A percentile compares a stretch with the other conserved stretches of the same genome.
Conservation (phyloP, 1,140 invertebrate species). For the Zophobas morio region DNA sequence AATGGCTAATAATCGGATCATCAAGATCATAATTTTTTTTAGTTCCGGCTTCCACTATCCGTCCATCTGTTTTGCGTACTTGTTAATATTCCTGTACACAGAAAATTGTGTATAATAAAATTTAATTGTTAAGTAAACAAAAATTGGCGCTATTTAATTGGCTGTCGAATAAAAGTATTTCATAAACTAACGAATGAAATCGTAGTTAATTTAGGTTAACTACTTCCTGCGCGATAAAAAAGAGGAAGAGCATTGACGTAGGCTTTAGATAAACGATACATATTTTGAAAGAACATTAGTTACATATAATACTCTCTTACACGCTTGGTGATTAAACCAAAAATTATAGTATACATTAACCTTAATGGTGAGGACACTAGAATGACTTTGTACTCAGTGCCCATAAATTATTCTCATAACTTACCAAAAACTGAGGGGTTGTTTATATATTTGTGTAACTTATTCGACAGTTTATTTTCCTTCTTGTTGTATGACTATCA, state of each 20-base stretch:
- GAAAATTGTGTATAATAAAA: slow-evolving; percentile 23
- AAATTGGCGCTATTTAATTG: slow-evolving; percentile 7
- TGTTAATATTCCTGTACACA: not conserved
- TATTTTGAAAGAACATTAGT: no score
- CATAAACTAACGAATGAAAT: slow-evolving; percentile 20
- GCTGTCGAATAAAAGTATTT: not conserved
- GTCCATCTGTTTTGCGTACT: not conserved
- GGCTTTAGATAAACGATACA: not conserved
- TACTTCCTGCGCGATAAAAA: slow-evolving; percentile 12
- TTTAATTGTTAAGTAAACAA: slow-evolving; percentile 26
- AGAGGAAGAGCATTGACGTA: not conserved
- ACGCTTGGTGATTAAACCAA: no score
- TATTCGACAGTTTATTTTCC: not conserved
- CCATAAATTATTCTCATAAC: no score
- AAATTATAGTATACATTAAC: no score
- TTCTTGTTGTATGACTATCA: not conserved
- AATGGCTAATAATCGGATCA: no score
- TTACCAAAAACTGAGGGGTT: not conserved
- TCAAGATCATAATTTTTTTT: no score
- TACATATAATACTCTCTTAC: no score
- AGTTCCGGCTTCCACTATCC: no score
- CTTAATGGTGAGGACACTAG: no score
- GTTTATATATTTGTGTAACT: not conserved
- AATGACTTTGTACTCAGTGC: no score
- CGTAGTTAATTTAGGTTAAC: slow-evolving; percentile 23